Evolutionary conservation across 1,140 invertebrate species (phyloP), one percentile per base, ranked within the genome.

Genomic region (Panulirus ornatus): DNA sequence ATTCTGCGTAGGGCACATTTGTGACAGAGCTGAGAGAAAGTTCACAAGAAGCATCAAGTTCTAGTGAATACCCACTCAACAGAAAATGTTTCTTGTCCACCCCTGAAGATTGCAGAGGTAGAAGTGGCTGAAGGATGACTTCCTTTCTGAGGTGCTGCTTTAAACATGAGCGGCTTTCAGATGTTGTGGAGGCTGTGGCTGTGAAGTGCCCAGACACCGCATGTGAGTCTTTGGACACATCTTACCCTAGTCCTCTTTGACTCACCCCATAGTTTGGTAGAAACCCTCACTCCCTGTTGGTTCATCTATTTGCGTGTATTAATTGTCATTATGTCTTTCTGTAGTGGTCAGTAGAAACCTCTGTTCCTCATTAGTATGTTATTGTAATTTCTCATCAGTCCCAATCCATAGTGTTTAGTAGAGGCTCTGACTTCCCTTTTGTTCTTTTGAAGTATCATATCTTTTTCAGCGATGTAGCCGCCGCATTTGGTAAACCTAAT

Each of bases 91-190:
- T 66, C 6, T 30, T 8, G 11, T 30, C 22, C n/a, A 8, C 22
- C 16, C n/a, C 75, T 78, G n/a, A n/a, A 16, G 44, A 47, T 16
- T 38, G 22, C 22, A 30, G 44, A 78, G 36, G 40, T 27, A 78
- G 40, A 47, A 40, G 36, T 30, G 40, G 14, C 40, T 47, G 38
- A 8, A 36, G 2, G n/a, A 84, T 84, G 83, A 38, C 63, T 36
- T 71, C 63, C n/a, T 71, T 84, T 36, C 54, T 84, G 40, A 73
- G 51, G 27, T 84, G 83, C 83, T 84, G 83, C 70, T 34, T 84
- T n/a, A 44, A 34, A 34, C 83, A 42, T 22, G 83, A 84, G 63
- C 51, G 83, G n/a, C 66, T 84, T 36, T 84, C 83, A 5, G 83
- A 84, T 34, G 83, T 71, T 16, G 66, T 84, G 27, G 83, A 84